These are phyloP conservation scores for Callionymus lyra DNA, from an alignment of 2,113 vertebrate species.

Conservation along the genomic window DNA sequence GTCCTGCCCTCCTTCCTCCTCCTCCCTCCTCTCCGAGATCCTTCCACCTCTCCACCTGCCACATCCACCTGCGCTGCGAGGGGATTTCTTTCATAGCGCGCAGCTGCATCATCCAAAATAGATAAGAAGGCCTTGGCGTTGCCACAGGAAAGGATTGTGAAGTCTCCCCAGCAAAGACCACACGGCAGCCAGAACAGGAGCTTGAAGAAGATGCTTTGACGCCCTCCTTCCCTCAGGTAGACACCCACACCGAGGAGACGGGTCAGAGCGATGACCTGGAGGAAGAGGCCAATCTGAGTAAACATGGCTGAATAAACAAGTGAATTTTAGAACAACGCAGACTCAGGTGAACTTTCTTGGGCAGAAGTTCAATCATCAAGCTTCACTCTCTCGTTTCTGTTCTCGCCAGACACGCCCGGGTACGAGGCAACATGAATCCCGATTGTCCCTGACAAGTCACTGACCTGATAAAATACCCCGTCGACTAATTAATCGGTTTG, in stretches of 20 bases:
- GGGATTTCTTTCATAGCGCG: slow-evolving; percentile 17
- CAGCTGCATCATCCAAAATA: slow-evolving; percentile 36
- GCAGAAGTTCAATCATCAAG: not conserved
- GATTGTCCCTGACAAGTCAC: too few relatives aligned
- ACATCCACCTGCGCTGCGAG: slow-evolving; percentile 13
- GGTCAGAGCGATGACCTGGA: slow-evolving; percentile 18
- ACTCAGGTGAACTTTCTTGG: slow-evolving; percentile 12
- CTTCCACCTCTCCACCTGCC: not conserved
- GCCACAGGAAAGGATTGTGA: slow-evolving; percentile 22
- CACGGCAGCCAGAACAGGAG: slow-evolving; percentile 21
- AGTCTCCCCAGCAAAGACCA: slow-evolving; percentile 22
- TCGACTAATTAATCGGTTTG: too few relatives aligned
- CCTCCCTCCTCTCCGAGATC: not conserved
- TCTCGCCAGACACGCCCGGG: too few relatives aligned
- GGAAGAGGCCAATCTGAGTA: slow-evolving; percentile 15
- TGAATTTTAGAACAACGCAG: slow-evolving; percentile 26
- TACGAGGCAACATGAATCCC: too few relatives aligned
- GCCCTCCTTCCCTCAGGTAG: slow-evolving; percentile 67
- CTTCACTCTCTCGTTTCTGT: not conserved
- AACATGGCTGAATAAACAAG: slow-evolving; percentile 36
- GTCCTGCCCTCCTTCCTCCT: not conserved
- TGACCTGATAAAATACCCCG: too few relatives aligned
- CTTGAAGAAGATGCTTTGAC: slow-evolving; percentile 10
- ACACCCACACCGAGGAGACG: slow-evolving; percentile 62
- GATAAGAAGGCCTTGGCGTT: slow-evolving; percentile 27